phyloP scores from a whole-genome alignment of 2,113 vertebrate genomes.

The Lanius collurio region DNA sequence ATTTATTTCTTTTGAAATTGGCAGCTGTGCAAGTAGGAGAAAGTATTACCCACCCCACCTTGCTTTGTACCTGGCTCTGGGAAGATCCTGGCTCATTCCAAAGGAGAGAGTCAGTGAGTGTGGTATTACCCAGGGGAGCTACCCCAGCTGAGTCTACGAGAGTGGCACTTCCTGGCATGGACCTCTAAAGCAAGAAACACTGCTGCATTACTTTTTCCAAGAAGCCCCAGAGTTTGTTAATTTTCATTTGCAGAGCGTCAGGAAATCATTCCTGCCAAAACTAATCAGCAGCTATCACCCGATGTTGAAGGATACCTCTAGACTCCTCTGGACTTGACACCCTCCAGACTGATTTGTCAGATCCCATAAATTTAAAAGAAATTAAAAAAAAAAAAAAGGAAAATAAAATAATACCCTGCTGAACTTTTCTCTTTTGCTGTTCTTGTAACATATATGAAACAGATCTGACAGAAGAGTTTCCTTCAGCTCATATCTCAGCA shows the following conservation, averaged over 20 bases:
- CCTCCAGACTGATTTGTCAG: slow-evolving; percentile 54
- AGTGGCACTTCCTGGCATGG: background rate
- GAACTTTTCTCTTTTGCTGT: slow-evolving; percentile 72
- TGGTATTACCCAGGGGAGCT: background rate
- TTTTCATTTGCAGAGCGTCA: slow-evolving; percentile 14
- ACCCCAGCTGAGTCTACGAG: background rate
- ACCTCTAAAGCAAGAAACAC: background rate
- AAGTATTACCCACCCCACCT: background rate
- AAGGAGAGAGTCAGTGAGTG: background rate
- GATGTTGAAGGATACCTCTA: slow-evolving; percentile 37
- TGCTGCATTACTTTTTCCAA: background rate
- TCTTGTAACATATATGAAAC: slow-evolving; percentile 66
- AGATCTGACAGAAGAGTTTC: slow-evolving; percentile 56
- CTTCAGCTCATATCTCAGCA: slow-evolving; percentile 65
- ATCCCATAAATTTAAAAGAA: slow-evolving; percentile 38
- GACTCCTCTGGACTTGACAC: slow-evolving; percentile 36
- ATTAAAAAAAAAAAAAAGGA: background rate
- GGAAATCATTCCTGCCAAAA: slow-evolving; percentile 56
- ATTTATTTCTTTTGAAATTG: background rate
- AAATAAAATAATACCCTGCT: slow-evolving; percentile 49
- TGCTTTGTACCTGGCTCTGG: slow-evolving; percentile 21
- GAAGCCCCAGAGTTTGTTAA: background rate
- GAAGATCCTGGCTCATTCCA: slow-evolving; percentile 25
- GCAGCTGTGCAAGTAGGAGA: background rate
- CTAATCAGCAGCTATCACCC: slow-evolving; percentile 57